Conservation (phyloP, 2,113 vertebrate genomes). For the Sula dactylatra region DNA sequence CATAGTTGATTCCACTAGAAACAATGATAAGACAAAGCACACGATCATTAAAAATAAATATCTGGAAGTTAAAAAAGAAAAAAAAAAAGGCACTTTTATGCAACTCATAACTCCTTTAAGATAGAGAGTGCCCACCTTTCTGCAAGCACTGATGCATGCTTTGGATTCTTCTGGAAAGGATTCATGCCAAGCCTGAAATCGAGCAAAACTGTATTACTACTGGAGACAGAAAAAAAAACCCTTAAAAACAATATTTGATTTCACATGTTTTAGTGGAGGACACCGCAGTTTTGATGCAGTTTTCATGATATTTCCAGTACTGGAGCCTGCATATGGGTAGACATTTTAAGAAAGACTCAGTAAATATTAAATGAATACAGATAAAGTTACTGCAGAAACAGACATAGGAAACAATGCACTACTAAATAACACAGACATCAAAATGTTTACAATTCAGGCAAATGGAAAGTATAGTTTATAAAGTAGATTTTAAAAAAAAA, state of each 20-base stretch:
- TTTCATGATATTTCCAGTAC: neutral
- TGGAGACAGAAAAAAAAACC: neutral
- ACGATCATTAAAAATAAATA: neutral
- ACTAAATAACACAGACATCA: neutral
- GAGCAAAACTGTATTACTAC: slow-evolving; percentile 30
- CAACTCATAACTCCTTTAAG: neutral
- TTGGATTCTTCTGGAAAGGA: slow-evolving; percentile 94
- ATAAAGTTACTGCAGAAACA: neutral
- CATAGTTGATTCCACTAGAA: slow-evolving; percentile 88
- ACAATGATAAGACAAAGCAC: neutral
- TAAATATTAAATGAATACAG: neutral
- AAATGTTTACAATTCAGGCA: neutral
- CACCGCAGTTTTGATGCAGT: neutral
- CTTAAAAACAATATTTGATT: neutral
- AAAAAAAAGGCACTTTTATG: neutral
- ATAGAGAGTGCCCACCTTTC: slow-evolving; percentile 78
- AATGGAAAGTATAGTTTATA: neutral
- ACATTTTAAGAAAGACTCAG: neutral
- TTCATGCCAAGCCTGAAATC: slow-evolving; percentile 88
- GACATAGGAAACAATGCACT: neutral
- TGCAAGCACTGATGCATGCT: slow-evolving; percentile 88
- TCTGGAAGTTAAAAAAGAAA: neutral
- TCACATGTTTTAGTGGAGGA: neutral
- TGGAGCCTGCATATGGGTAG: neutral
- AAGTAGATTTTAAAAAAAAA: neutral